A percentile compares a stretch with the other conserved stretches of the same genome.
phyloP scores from a whole-genome alignment of 2,113 vertebrate genomes.

The Hemichromis elongatus region DNA sequence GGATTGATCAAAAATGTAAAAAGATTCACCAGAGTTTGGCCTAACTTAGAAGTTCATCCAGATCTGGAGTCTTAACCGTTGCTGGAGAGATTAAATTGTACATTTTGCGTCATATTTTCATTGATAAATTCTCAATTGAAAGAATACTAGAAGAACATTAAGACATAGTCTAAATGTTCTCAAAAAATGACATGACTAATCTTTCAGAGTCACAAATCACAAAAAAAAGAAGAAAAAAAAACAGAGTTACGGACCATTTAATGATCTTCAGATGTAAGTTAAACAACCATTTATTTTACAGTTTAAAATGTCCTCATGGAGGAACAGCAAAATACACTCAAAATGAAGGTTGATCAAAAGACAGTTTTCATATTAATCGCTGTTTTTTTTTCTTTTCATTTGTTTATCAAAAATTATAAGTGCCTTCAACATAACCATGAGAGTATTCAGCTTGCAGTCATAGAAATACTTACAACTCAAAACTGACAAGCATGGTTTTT shows the following conservation, averaged over 20 bases:
- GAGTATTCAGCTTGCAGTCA: slow-evolving; percentile 46
- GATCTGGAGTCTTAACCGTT: not conserved
- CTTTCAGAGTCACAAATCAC: not conserved
- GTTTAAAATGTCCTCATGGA: slow-evolving; percentile 82
- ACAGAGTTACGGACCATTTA: slow-evolving; percentile 75
- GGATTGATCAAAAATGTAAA: not conserved
- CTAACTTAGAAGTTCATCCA: not conserved
- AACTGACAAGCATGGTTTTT: slow-evolving; percentile 63
- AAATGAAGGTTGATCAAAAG: slow-evolving; percentile 74
- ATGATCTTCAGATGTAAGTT: slow-evolving; percentile 77
- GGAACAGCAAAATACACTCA: slow-evolving; percentile 79
- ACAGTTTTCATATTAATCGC: slow-evolving; percentile 70
- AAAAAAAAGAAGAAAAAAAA: not conserved
- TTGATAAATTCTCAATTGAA: not conserved
- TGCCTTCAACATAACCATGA: slow-evolving; percentile 75
- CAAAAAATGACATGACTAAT: not conserved
- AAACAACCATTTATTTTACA: slow-evolving; percentile 79
- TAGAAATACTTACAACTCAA: slow-evolving; percentile 54
- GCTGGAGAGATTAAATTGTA: not conserved
- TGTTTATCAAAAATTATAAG: slow-evolving; percentile 70
- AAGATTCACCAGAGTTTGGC: not conserved
- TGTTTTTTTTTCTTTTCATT: slow-evolving; percentile 46
- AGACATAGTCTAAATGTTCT: not conserved
- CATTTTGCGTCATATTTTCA: not conserved
- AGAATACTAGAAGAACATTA: not conserved